phyloP scores from a whole-genome alignment of 2,113 vertebrate species.

The Ammospiza nelsoni region DNA sequence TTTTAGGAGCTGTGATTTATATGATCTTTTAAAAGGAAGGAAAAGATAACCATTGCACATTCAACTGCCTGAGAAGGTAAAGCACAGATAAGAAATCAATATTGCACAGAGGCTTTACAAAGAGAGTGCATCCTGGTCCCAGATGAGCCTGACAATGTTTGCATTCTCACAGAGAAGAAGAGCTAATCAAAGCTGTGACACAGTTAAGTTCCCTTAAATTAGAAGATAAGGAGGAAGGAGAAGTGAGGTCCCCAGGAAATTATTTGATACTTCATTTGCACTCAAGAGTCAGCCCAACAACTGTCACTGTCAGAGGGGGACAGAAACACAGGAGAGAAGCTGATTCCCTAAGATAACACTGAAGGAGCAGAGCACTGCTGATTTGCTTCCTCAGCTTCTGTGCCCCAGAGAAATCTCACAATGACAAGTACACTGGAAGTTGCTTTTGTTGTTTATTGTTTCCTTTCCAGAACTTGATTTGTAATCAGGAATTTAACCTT shows the following conservation, averaged over 20 bases:
- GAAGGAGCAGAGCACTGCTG: not conserved
- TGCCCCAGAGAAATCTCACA: conserved; percentile 52
- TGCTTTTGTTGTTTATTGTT: conserved; percentile 31
- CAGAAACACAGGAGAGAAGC: not conserved
- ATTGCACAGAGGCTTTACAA: not conserved
- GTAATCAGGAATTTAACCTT: conserved; percentile 43
- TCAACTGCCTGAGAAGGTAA: not conserved
- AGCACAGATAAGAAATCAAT: conserved; percentile 29
- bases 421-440: conserved; percentile 27
- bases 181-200: conserved; percentile 63
- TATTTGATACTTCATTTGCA: conserved; percentile 45
- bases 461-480: conserved; percentile 9
- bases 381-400: conserved; percentile 13
- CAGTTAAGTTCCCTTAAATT: conserved; percentile 61
- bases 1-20: conserved; percentile 5
- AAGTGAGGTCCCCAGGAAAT: conserved; percentile 60
- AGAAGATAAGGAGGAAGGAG: conserved; percentile 65
- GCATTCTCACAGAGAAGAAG: conserved; percentile 23
- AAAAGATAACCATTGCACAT: not conserved
- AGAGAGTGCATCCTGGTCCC: not conserved
- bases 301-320: conserved; percentile 6
- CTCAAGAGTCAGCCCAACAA: conserved; percentile 29
- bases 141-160: not conserved
- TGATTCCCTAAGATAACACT: conserved; percentile 25
- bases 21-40: not conserved